These are phyloP conservation scores for Psix sp. DNA, from an alignment of 1,140 invertebrate genomes.

Conservation along the genomic window DNA sequence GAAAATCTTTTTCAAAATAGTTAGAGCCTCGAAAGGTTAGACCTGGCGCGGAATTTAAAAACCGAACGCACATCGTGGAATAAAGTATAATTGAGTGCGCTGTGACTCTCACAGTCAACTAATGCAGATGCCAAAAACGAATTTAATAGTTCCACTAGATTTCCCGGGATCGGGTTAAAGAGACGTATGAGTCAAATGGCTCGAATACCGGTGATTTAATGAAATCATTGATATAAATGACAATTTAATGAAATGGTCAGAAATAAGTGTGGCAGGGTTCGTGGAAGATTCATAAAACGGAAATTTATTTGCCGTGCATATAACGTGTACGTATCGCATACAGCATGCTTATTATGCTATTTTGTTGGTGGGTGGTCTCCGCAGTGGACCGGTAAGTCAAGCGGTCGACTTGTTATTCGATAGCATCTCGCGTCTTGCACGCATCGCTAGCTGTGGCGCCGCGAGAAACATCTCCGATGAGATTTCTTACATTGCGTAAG, in stretches of 20 bases:
- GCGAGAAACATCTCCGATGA: conserved; percentile 58
- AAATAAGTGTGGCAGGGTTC: conserved; percentile 44
- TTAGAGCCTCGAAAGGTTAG: no score
- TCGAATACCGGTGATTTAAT: conserved; percentile 39
- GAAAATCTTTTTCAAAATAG: no score
- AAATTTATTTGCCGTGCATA: conserved; percentile 54
- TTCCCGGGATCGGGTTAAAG: conserved; percentile 8
- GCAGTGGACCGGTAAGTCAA: conserved; percentile 67
- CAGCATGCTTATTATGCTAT: conserved; percentile 71
- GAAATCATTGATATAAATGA: conserved; percentile 53
- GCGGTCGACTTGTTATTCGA: conserved; percentile 69
- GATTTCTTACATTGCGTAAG: conserved; percentile 61
- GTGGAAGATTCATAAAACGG: conserved; percentile 52
- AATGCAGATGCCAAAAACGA: no score
- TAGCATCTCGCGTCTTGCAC: conserved; percentile 71
- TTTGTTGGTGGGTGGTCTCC: conserved; percentile 73
- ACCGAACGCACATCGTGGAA: no score
- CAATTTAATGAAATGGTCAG: conserved; percentile 39
- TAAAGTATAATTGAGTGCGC: no score
- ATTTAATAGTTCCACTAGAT: no score
- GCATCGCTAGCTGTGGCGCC: conserved; percentile 67
- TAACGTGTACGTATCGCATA: conserved; percentile 67
- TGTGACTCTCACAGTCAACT: no score
- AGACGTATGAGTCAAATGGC: not conserved
- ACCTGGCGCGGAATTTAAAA: no score